Conservation (phyloP, 2,113 vertebrate species). For the Nestor notabilis region DNA sequence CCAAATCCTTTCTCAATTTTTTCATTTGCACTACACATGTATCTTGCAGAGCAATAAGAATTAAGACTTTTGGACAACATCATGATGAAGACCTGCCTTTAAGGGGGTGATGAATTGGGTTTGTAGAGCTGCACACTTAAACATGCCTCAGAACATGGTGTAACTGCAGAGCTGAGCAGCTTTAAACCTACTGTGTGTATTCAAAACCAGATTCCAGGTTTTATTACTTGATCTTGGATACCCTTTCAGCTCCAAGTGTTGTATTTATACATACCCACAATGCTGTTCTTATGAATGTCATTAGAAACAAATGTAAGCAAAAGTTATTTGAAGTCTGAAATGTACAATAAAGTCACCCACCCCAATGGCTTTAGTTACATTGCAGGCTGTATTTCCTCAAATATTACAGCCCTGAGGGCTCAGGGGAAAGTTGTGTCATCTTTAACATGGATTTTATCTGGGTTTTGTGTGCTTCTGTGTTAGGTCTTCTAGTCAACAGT, state of each 20-base stretch:
- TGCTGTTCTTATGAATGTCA: not conserved
- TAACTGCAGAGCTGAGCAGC: not conserved
- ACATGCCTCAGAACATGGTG: not conserved
- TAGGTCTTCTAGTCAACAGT: not conserved
- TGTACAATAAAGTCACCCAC: not conserved
- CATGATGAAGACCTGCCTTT: not conserved
- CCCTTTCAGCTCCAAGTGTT: not conserved
- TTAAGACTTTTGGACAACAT: not conserved
- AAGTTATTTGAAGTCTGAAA: not conserved
- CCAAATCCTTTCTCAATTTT: not conserved
- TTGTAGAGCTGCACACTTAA: not conserved
- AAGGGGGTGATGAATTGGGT: not conserved
- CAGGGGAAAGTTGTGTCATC: not conserved
- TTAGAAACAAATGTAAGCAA: not conserved
- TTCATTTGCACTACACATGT: not conserved
- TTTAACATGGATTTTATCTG: not conserved
- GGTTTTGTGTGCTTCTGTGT: not conserved
- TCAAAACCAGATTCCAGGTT: not conserved
- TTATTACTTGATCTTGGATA: not conserved
- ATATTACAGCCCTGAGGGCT: not conserved
- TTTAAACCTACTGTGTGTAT: not conserved
- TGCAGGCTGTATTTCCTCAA: not conserved
- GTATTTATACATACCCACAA: not conserved
- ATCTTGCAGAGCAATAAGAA: not conserved
- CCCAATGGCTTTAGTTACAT: not conserved